Percentiles rank a stretch among this genome's conserved stretches.
These are phyloP conservation scores for Thelaira solivaga DNA, from an alignment of 2,888 invertebrate genomes.

Conservation along the genomic window DNA sequence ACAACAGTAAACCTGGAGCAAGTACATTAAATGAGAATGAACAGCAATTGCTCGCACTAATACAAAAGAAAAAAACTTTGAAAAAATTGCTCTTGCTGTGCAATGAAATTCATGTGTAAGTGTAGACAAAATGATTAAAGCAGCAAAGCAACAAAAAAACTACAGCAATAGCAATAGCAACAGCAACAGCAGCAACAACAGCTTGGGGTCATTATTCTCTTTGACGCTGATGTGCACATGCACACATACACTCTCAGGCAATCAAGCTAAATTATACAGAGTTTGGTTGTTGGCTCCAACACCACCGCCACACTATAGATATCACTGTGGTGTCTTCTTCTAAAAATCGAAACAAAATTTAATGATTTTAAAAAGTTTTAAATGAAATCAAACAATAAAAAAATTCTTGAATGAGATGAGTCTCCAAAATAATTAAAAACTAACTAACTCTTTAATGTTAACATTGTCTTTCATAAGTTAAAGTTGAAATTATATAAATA, in stretches of 20 bases:
- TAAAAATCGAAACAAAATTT: too few relatives aligned
- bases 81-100: slow-evolving; percentile 14
- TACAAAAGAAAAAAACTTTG: neutral
- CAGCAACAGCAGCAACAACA: slow-evolving; percentile 69
- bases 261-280: neutral
- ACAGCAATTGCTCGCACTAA: slow-evolving; percentile 38
- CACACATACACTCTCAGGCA: slow-evolving; percentile 49
- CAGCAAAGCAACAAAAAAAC: slow-evolving; percentile 62
- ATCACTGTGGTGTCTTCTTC: too few relatives aligned
- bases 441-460: too few relatives aligned
- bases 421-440: too few relatives aligned
- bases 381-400: too few relatives aligned
- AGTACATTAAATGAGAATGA: slow-evolving; percentile 30
- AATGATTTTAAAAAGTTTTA: too few relatives aligned
- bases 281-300: slow-evolving; percentile 36
- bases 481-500: too few relatives aligned
- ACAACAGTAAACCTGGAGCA: slow-evolving; percentile 7
- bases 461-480: too few relatives aligned
- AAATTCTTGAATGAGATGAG: too few relatives aligned
- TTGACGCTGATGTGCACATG: slow-evolving; percentile 63
- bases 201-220: slow-evolving; percentile 77
- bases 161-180: slow-evolving; percentile 62
- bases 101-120: slow-evolving; percentile 24
- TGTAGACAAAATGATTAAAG: slow-evolving; percentile 55
- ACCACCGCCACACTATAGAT: slow-evolving; percentile 29